phyloP scores from a whole-genome alignment of 2,888 invertebrate species.

The Conus canariensis region DNA sequence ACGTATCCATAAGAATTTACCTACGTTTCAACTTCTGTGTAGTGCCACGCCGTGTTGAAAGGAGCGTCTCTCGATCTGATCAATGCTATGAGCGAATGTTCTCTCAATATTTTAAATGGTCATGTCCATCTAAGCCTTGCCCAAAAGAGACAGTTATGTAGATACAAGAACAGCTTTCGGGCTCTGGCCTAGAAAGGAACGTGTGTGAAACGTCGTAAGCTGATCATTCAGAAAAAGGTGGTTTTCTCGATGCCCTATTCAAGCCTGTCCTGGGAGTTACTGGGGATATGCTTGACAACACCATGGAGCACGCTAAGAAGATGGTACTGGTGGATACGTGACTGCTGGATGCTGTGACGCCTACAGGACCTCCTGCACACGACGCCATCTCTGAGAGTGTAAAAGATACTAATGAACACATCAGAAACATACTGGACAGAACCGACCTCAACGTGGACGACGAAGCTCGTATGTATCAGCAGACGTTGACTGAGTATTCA shows the following conservation, averaged over 20 bases:
- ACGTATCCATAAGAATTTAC: neutral
- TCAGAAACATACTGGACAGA: neutral
- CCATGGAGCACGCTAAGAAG: constrained; percentile 15
- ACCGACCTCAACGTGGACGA: neutral
- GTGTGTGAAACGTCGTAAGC: neutral
- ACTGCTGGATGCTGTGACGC: neutral
- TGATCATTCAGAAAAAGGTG: constrained; percentile 21
- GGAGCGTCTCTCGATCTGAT: neutral
- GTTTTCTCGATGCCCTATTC: neutral
- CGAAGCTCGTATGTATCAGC: neutral
- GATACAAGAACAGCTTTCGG: neutral
- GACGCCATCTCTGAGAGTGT: neutral
- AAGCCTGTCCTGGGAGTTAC: neutral
- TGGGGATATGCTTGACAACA: neutral
- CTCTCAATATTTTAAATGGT: constrained; percentile 27
- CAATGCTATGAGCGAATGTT: neutral
- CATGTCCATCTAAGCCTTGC: constrained; percentile 13
- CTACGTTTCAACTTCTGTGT: neutral
- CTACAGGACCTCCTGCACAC: neutral
- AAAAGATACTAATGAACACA: neutral
- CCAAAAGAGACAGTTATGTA: constrained; percentile 31
- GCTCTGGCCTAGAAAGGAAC: neutral
- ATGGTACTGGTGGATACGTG: constrained; percentile 19
- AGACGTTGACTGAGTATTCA: neutral
- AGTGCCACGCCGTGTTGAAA: constrained; percentile 13